Evolutionary conservation across 2,888 invertebrate genomes (phyloP), one percentile per base, ranked within the genome.

Genomic region (Diplazon laetatorius): DNA sequence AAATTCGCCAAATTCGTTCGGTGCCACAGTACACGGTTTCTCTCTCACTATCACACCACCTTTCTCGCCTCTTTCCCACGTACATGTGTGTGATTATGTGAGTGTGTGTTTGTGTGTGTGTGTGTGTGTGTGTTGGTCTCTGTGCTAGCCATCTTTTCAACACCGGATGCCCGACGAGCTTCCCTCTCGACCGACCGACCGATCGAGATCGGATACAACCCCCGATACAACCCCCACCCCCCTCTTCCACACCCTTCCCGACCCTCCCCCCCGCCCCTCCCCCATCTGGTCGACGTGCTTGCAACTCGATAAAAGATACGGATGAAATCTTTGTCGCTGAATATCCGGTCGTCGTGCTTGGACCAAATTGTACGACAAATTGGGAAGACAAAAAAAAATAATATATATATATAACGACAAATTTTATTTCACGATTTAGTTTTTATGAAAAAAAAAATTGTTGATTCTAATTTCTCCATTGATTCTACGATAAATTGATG

Each of bases 1-100:
- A 91, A 91, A 91, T 91, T 88, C 86, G 75, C 82, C 86, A 89
- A 89, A 89, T 89, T 90, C 86, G 87, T 88, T 89, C 87, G 84
- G 82, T 83, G 83, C 78, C 83, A 78, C 76, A 72, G 39, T 42
- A 25, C 39, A 42, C 57, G 69, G 48, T 48, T 63, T 69, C 63
- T 70, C 60, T 55, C 59, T 76, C 74, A 35, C 71, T 18, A 59
- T 48, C 57, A 39, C 30, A 12, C 42, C 20, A n/a, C 37, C 44
- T 25, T 20, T 14, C 60, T 60, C 60, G 12, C 46, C n/a, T 12
- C 3, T 66, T n/a, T 39, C 18, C 46, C 30, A n/a, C n/a, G n/a
- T n/a, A n/a, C n/a, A n/a, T 30, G 30, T 30, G 30, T 30, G 30
- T 6, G 25, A 0, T 16, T 46, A 59, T 25, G 25, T 46, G 5